Evolutionary conservation across 2,113 vertebrate genomes (phyloP).

Genomic region (Brachionichthys hirsutus): DNA sequence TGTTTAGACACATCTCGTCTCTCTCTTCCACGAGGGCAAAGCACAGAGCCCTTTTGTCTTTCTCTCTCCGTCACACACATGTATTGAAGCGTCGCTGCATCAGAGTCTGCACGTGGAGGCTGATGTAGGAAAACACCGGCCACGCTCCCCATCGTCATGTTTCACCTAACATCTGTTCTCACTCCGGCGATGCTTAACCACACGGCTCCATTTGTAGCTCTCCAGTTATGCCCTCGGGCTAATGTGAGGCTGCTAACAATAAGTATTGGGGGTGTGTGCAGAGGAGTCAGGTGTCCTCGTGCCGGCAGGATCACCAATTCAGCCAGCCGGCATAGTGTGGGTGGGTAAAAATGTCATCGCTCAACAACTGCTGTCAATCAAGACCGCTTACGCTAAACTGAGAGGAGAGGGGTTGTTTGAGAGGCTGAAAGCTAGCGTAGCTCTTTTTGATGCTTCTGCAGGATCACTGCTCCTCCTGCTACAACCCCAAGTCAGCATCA

Average conservation of each 20-base stretch:
- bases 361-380: not conserved
- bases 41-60: conserved; percentile 41
- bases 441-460: too few relatives aligned
- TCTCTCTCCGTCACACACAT: not conserved
- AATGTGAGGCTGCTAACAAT: not conserved
- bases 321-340: not conserved
- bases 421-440: not conserved
- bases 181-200: not conserved
- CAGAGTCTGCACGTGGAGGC: not conserved
- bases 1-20: conserved; percentile 60
- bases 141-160: not conserved
- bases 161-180: not conserved
- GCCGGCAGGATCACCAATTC: not conserved
- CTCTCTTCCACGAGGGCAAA: conserved; percentile 52
- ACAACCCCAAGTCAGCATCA: not conserved
- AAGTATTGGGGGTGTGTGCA: not conserved
- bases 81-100: conserved; percentile 11
- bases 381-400: not conserved
- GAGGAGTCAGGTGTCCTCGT: conserved; percentile 10
- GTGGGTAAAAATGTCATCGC: not conserved
- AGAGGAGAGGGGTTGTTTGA: not conserved
- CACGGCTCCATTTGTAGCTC: not conserved
- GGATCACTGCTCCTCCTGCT: not conserved
- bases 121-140: not conserved
- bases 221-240: not conserved